Percentiles rank a stretch among this genome's conserved stretches.
Conservation (phyloP, 2,797 vertebrate species). For the Falco peregrinus region DNA sequence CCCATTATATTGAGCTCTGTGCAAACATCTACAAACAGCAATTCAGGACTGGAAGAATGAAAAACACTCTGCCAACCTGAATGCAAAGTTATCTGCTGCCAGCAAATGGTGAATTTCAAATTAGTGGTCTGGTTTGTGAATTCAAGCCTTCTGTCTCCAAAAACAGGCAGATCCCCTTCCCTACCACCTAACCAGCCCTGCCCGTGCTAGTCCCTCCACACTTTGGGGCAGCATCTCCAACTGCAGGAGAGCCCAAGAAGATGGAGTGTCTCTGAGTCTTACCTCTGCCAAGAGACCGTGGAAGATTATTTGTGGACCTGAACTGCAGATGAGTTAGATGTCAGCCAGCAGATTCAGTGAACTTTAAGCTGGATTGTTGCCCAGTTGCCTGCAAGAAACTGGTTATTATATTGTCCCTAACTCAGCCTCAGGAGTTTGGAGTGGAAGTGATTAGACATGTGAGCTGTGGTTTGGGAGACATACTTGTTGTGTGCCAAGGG, state of each 20-base stretch:
- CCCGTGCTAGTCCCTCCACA: background rate
- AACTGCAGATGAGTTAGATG: background rate
- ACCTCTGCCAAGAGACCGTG: background rate
- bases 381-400: constrained; percentile 9
- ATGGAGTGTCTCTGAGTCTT: background rate
- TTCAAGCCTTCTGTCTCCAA: background rate
- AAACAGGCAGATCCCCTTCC: background rate
- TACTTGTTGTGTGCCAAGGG: constrained; percentile 23
- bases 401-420: constrained; percentile 42
- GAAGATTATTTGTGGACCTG: background rate
- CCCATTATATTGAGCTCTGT: background rate
- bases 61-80: background rate
- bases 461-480: constrained; percentile 6
- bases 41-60: background rate
- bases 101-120: background rate
- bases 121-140: background rate
- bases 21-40: background rate
- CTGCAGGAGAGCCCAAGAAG: background rate
- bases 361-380: background rate
- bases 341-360: background rate
- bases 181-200: background rate
- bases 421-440: constrained; percentile 1
- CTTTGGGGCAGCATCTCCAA: background rate
- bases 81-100: background rate
- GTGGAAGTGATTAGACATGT: constrained; percentile 49